A percentile compares a stretch with the other conserved stretches of the same genome.
Conservation (phyloP, 2,113 vertebrate species). For the Ibidorhyncha struthersii region DNA sequence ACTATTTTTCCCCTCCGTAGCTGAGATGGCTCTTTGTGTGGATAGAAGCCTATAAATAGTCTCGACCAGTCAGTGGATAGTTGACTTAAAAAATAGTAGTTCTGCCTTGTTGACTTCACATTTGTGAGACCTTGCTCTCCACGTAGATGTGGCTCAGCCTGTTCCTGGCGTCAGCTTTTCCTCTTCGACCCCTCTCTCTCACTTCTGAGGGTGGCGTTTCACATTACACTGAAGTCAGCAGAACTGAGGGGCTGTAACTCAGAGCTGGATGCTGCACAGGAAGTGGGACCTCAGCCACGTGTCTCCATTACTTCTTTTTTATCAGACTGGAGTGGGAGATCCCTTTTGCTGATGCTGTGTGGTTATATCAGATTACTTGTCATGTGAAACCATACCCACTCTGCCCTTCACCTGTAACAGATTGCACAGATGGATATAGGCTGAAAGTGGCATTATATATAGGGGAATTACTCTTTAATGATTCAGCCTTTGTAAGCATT, state of each 20-base stretch:
- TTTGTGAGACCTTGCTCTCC: background rate
- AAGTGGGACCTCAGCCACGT: background rate
- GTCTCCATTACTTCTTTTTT: background rate
- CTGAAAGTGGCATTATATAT: background rate
- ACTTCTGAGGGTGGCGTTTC: background rate
- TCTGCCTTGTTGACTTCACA: background rate
- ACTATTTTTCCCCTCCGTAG: background rate
- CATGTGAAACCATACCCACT: background rate
- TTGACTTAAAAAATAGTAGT: background rate
- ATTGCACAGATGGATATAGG: background rate
- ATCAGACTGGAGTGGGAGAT: background rate
- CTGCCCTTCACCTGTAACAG: background rate
- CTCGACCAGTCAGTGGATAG: background rate
- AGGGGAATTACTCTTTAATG: background rate
- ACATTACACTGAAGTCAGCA: background rate
- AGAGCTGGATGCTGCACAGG: background rate
- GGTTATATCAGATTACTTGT: background rate
- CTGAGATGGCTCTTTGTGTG: background rate
- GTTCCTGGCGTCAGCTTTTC: background rate
- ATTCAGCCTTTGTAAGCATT: background rate
- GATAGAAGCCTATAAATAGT: background rate
- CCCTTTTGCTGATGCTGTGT: background rate
- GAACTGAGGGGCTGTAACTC: background rate
- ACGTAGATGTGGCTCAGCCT: background rate
- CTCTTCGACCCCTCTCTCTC: background rate